phyloP scores from a whole-genome alignment of 2,888 invertebrate species.

The Xylota sylvarum region DNA sequence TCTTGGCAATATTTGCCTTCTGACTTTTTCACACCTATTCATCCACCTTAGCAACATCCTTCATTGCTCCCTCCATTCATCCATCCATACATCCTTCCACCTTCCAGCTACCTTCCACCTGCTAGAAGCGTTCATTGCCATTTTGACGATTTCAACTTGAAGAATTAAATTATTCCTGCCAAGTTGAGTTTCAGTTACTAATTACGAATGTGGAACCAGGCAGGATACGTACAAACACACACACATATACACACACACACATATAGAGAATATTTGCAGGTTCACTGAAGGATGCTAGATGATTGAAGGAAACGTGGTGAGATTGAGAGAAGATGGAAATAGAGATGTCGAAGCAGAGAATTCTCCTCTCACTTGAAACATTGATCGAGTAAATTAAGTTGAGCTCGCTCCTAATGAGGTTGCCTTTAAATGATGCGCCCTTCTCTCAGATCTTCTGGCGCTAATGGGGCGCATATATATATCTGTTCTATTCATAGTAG shows the following conservation, averaged over 20 bases:
- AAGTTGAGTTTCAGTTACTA: slow-evolving; percentile 73
- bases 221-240: slow-evolving; percentile 28
- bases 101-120: not conserved
- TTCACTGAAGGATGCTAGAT: slow-evolving; percentile 26
- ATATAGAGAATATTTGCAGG: slow-evolving; percentile 31
- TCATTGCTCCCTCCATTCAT: slow-evolving; percentile 4
- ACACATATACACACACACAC: not conserved
- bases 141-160: slow-evolving; percentile 75
- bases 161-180: slow-evolving; percentile 73
- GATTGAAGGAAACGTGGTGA: slow-evolving; percentile 6
- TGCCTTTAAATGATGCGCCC: slow-evolving; percentile 47
- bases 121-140: slow-evolving; percentile 43
- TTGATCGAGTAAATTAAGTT: slow-evolving; percentile 69
- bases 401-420: slow-evolving; percentile 56
- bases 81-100: not conserved
- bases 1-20: slow-evolving; percentile 11
- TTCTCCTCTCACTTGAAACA: slow-evolving; percentile 38
- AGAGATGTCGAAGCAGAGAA: not conserved
- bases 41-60: slow-evolving; percentile 20
- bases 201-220: slow-evolving; percentile 58
- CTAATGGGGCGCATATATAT: slow-evolving; percentile 41
- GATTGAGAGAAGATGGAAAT: slow-evolving; percentile 8
- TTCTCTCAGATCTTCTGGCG: slow-evolving; percentile 14
- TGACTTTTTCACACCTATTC: slow-evolving; percentile 59
- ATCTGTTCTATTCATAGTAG: slow-evolving; percentile 1